Base-by-base conservation (phyloP, 2,797 vertebrate genomes). In the Sebastes vulpes region DNA sequence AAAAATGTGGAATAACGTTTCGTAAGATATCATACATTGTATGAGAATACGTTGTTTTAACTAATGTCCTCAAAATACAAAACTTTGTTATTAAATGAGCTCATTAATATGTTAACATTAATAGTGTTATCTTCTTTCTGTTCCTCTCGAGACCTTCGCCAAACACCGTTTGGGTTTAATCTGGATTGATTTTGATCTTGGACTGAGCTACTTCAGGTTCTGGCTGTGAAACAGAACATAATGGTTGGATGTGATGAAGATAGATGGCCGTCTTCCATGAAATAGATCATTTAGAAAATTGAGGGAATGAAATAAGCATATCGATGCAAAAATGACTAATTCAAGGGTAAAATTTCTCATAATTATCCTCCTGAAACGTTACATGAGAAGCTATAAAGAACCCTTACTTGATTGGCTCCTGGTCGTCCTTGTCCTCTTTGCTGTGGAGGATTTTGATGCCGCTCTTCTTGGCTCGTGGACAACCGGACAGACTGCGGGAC, bases 361-460 rank as follows among this genome's bases (percentile, higher is more conserved):
- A 16, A 14, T 35, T 16, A 9, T 18, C 23, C 11, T 54, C 4
- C 32, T 18, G 12, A 50, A 16, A 23, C 18, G 12, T 38, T 1
- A 3, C 4, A 7, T 59, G 4, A 26, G 32, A 4, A 42, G 67
- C 42, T 7, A 1, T 9, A 26, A 32, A 26, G 63, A 23, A 72
- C 21, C 29, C 91, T 88, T 89, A 99, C 98, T 98, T 99, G 96
- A 99, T 99, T 28, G 98, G 98, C 83, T 99, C 98, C 94, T 99
- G 98, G 89, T 99, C 98, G 70, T 99, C 98, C 72, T 99, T 99
- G 91, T 99, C 98, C 81, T 99, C 98, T 93, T 99, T 99, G 95
- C 97, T 99, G 96, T 99, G 98, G 71, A 98, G 96, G 94, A 99
- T 97, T 94, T 99, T 97, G 92, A 99, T 97, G 75, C 98, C 98